These are phyloP conservation scores for Artibeus lituratus DNA, from an alignment of 2,797 vertebrate genomes.

Conservation along the genomic window DNA sequence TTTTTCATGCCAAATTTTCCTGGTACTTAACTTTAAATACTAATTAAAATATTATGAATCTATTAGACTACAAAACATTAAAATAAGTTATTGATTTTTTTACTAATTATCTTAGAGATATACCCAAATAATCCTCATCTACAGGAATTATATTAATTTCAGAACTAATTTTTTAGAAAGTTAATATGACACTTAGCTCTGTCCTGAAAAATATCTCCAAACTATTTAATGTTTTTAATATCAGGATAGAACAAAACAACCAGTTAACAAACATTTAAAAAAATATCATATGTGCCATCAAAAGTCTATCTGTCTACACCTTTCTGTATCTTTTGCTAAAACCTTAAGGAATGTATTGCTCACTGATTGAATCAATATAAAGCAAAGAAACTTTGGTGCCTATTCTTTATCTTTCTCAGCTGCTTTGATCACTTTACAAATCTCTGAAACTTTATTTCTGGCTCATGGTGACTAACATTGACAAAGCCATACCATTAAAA, in stretches of 20 bases:
- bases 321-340: background rate
- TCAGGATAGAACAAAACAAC: background rate
- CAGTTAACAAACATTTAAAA: background rate
- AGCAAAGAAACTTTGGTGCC: background rate
- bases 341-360: background rate
- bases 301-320: background rate
- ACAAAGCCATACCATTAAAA: background rate
- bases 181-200: background rate
- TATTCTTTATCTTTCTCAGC: background rate
- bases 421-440: conserved; percentile 41
- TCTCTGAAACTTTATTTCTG: conserved; percentile 17
- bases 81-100: background rate
- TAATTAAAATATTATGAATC: background rate
- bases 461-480: conserved; percentile 10
- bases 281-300: background rate
- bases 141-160: background rate
- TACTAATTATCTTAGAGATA: background rate
- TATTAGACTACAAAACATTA: background rate
- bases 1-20: background rate
- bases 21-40: background rate
- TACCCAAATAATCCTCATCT: background rate
- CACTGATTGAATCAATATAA: conserved; percentile 23
- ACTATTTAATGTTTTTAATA: background rate
- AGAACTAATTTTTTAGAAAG: background rate
- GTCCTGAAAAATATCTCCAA: background rate